Evolutionary conservation across 1,140 invertebrate species (phyloP), one percentile per base, ranked within the genome.

Genomic region (Diuraphis noxia): DNA sequence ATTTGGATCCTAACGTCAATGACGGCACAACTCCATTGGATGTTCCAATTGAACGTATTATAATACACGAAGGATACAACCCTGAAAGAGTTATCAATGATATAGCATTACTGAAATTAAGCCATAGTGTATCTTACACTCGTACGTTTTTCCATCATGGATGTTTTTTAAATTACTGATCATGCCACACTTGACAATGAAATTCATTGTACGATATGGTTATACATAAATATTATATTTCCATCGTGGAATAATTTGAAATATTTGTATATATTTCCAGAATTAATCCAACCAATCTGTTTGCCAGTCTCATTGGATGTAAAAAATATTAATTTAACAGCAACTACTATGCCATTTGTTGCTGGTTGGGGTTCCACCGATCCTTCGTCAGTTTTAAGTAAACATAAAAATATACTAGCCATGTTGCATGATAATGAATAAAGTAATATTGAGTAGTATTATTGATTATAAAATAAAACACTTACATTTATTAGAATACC

Each of bases 351-450:
- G 87, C 96, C 96, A 2, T 95, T 96, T 92, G 95, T 97, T 7
- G 96, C 96, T 49, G 97, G 97, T n/a, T 98, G 97, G 97, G 97
- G 97, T 85, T 94, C 95, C 30, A 93, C 95, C 10, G 93, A 82
- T 40, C 52, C 52, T 30, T 2, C 52, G 7, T 56, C 52, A 30
- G 23, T 3, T 30, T 30, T 30, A 56, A 25, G 52, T 56, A 56
- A 56, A 10, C 25, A 56, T 56, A 30, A 25, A 9, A 9, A 56
- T 56, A 56, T 56, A 56, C 30, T 56, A 30, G 52, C 25, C 52
- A 30, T 8, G 23, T 25, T 56, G 52, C 30, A 56, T 10, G 4
- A 56, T 30, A 56, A 56, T 56, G 8, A 56, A 56, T 56, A 56
- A 25, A 56, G 25, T 56, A 56, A 56, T 56, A n/a, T n/a, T n/a